Evolutionary conservation across 1,140 invertebrate species (phyloP).

Genomic region (Heliconius eleuchia): DNA sequence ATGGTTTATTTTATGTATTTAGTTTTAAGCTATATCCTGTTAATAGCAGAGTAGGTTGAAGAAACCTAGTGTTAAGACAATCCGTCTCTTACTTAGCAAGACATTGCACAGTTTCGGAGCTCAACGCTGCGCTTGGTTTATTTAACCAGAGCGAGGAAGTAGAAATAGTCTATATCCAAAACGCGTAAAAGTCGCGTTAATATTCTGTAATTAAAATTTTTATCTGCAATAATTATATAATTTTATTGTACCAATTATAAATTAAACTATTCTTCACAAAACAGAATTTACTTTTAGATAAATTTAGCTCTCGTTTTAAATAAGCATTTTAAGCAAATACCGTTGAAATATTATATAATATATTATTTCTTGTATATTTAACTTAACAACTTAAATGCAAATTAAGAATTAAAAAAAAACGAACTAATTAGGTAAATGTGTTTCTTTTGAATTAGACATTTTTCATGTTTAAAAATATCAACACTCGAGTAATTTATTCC

Average conservation of each 20-base stretch:
- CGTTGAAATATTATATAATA: neutral
- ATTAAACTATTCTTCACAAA: too few species aligned
- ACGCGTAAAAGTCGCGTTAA: too few species aligned
- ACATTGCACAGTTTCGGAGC: too few species aligned
- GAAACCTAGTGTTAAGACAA: too few species aligned
- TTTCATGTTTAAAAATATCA: constrained; percentile 14
- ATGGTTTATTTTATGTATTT: neutral
- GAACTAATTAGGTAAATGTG: constrained; percentile 1
- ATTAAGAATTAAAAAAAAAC: neutral
- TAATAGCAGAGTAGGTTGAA: neutral
- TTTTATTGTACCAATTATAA: too few species aligned
- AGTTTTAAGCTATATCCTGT: neutral
- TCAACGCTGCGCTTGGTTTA: too few species aligned
- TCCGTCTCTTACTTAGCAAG: too few species aligned
- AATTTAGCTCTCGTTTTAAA: neutral
- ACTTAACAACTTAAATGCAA: neutral
- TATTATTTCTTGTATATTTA: neutral
- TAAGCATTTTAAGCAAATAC: neutral
- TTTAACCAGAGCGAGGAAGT: too few species aligned
- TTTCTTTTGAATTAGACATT: constrained; percentile 1
- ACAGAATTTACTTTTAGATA: too few species aligned
- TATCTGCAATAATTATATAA: too few species aligned
- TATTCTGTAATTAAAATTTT: too few species aligned
- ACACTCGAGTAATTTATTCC: constrained; percentile 17
- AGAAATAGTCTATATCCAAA: too few species aligned